Percentiles rank a stretch among this genome's conserved stretches.
phyloP scores from a whole-genome alignment of 2,888 invertebrate genomes.

The Saturnia pavonia region DNA sequence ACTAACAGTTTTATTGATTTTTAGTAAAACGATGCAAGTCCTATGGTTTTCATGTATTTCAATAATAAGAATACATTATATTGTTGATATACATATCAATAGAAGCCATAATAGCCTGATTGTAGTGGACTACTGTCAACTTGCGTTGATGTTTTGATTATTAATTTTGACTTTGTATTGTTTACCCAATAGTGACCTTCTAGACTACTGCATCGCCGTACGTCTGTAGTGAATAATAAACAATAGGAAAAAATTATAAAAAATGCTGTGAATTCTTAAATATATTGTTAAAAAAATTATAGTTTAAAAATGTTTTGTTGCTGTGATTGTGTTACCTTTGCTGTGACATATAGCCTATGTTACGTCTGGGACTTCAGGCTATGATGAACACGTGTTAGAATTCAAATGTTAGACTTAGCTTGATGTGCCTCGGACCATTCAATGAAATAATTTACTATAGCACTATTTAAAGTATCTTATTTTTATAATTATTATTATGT shows the following conservation, averaged over 20 bases:
- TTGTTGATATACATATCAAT: neutral
- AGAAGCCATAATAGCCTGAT: neutral
- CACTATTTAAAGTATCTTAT: no score
- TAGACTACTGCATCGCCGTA: neutral
- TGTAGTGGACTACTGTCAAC: neutral
- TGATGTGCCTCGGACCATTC: neutral
- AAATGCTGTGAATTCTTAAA: conserved; percentile 6
- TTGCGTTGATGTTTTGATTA: conserved; percentile 1
- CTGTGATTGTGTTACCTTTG: neutral
- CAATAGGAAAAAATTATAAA: conserved; percentile 5
- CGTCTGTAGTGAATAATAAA: conserved; percentile 2
- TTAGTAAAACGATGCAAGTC: neutral
- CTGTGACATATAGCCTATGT: neutral
- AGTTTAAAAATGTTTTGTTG: neutral
- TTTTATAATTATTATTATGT: neutral
- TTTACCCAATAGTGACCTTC: conserved; percentile 7
- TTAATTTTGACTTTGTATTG: conserved; percentile 6
- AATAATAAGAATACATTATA: neutral
- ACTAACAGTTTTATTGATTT: neutral
- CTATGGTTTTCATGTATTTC: neutral
- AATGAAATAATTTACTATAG: no score
- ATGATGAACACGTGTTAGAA: neutral
- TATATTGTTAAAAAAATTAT: neutral
- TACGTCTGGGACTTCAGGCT: neutral
- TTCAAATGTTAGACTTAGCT: neutral